These are phyloP conservation scores for Taenioides sp. DNA, from an alignment of 2,797 vertebrate genomes.

Conservation along the genomic window DNA sequence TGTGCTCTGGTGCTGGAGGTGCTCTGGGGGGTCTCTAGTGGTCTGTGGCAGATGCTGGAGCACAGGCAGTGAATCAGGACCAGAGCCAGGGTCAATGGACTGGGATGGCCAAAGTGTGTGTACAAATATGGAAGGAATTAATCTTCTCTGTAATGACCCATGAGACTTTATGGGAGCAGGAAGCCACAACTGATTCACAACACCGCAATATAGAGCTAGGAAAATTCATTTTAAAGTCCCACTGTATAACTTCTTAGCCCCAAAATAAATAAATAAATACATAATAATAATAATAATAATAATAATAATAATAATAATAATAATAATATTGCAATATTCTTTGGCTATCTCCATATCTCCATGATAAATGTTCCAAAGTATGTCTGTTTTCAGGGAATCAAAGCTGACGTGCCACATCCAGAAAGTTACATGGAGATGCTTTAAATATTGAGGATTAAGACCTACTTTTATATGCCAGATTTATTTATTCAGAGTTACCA, in stretches of 20 bases:
- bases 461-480: too few species aligned
- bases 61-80: slow-evolving; percentile 42
- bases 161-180: slow-evolving; percentile 16
- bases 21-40: slow-evolving; percentile 41
- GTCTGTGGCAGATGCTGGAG: slow-evolving; percentile 51
- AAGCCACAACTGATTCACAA: neutral
- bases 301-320: too few species aligned
- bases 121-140: slow-evolving; percentile 62
- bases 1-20: slow-evolving; percentile 34
- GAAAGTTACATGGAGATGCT: too few species aligned
- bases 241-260: neutral
- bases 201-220: neutral
- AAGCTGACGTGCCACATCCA: too few species aligned
- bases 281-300: too few species aligned
- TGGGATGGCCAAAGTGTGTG: slow-evolving; percentile 56
- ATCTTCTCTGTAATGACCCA: slow-evolving; percentile 56
- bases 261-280: too few species aligned
- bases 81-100: slow-evolving; percentile 55
- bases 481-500: too few species aligned
- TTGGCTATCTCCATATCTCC: too few species aligned
- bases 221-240: neutral
- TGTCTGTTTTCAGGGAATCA: too few species aligned
- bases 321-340: too few species aligned
- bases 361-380: too few species aligned
- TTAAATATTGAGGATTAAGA: too few species aligned